Conservation (phyloP, 1,140 invertebrate genomes). For the Nasonia longicornis region DNA sequence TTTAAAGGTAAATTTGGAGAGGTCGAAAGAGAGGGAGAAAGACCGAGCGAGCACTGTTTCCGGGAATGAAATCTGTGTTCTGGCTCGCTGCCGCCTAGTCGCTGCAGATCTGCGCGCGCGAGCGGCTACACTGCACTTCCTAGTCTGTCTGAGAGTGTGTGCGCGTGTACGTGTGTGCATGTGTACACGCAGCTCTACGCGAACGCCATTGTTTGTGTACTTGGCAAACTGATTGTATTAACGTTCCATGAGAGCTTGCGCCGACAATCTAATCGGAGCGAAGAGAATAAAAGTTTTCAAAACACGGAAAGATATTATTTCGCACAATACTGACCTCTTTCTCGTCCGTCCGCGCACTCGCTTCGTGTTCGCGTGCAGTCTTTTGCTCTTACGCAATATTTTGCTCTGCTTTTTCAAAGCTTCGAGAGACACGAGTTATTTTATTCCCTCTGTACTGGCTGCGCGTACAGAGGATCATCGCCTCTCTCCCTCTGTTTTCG, state of each 20-base stretch:
- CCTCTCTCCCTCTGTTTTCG: not conserved
- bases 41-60: not conserved
- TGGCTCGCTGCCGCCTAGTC: not conserved
- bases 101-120: not conserved
- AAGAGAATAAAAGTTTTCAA: slow-evolving; percentile 11
- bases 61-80: slow-evolving; percentile 11
- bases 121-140: not conserved
- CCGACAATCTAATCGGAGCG: slow-evolving; percentile 18
- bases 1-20: not conserved
- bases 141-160: not conserved
- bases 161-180: not conserved
- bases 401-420: slow-evolving; percentile 9
- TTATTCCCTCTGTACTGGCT: not conserved
- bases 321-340: slow-evolving; percentile 7
- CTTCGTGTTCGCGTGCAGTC: not conserved
- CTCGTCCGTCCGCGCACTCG: no score
- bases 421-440: not conserved
- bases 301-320: slow-evolving; percentile 36
- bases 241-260: not conserved
- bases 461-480: no score
- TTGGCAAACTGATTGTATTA: slow-evolving; percentile 32
- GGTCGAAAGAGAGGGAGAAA: not conserved
- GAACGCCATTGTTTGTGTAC: slow-evolving; percentile 10
- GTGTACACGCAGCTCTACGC: not conserved
- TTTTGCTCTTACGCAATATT: slow-evolving; percentile 7